Evolutionary conservation across 1,140 invertebrate genomes (phyloP).

Genomic region (Aphaenogaster rudis): DNA sequence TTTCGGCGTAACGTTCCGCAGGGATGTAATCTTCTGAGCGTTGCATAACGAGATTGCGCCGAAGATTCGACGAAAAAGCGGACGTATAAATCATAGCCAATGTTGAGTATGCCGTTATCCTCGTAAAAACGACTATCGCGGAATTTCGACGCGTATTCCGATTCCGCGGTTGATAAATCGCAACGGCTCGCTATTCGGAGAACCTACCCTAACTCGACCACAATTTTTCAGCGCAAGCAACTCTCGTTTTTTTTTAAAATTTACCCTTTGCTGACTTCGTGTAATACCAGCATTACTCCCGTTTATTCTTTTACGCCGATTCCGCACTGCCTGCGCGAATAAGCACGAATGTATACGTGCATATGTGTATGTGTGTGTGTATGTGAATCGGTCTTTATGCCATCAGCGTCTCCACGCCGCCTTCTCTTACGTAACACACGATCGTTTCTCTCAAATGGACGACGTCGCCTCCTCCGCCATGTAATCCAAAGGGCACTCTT

Average conservation of each 20-base stretch:
- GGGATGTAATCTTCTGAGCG: not conserved
- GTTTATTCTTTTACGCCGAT: conserved; percentile 66
- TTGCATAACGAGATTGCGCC: conserved; percentile 11
- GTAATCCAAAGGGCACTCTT: conserved; percentile 65
- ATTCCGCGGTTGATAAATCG: not conserved
- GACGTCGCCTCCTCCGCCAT: conserved; percentile 37
- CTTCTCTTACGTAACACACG: conserved; percentile 71
- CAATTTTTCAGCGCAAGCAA: not conserved
- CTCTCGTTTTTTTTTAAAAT: not conserved
- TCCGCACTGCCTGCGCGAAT: conserved; percentile 9
- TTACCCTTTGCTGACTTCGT: conserved; percentile 31
- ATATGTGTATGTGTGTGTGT: not conserved
- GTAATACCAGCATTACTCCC: conserved; percentile 40
- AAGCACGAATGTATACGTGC: not conserved
- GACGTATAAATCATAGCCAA: not conserved
- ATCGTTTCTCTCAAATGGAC: conserved; percentile 67
- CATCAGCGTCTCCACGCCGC: conserved; percentile 55
- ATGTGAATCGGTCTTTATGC: conserved; percentile 66
- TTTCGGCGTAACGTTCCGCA: not conserved
- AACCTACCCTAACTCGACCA: not conserved
- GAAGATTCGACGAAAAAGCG: not conserved
- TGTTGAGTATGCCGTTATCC: not conserved
- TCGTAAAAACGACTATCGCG: not conserved
- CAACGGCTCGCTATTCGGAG: not conserved
- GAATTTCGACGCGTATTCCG: not conserved